Percentiles rank a stretch among this genome's conserved stretches.
phyloP scores from a whole-genome alignment of 2,113 vertebrate genomes.

The Limanda limanda region DNA sequence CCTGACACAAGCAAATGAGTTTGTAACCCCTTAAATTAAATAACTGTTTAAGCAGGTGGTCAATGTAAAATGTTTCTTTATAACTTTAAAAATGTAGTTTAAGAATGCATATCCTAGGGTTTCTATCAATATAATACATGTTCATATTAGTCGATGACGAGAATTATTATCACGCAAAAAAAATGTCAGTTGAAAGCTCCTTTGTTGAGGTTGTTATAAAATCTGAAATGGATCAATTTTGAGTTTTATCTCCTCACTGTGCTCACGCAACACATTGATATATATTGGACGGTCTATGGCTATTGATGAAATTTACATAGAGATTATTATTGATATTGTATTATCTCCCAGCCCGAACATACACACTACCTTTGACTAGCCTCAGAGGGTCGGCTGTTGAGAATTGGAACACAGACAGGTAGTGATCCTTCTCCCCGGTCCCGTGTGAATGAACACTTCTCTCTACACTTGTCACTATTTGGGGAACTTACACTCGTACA shows the following conservation, averaged over 20 bases:
- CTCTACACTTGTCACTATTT: slow-evolving; percentile 47
- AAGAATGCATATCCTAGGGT: too few species aligned
- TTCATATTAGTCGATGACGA: too few species aligned
- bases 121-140: too few species aligned
- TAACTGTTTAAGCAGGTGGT: not conserved
- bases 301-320: too few species aligned
- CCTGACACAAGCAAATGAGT: slow-evolving; percentile 1
- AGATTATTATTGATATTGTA: too few species aligned
- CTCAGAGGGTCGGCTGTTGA: slow-evolving; percentile 29
- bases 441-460: slow-evolving; percentile 38
- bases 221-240: not conserved
- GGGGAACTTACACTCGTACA: slow-evolving; percentile 65
- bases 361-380: slow-evolving; percentile 15
- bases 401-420: slow-evolving; percentile 46
- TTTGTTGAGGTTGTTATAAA: too few species aligned
- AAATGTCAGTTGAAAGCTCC: too few species aligned
- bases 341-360: too few species aligned
- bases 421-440: slow-evolving; percentile 44
- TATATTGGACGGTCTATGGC: not conserved
- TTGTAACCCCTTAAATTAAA: not conserved
- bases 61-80: too few species aligned
- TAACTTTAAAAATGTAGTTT: too few species aligned
- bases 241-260: not conserved
- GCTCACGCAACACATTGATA: not conserved
- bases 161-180: too few species aligned